Evolutionary conservation across 2,888 invertebrate genomes (phyloP), one percentile per base, ranked within the genome.

Genomic region (Apoda limacodes): DNA sequence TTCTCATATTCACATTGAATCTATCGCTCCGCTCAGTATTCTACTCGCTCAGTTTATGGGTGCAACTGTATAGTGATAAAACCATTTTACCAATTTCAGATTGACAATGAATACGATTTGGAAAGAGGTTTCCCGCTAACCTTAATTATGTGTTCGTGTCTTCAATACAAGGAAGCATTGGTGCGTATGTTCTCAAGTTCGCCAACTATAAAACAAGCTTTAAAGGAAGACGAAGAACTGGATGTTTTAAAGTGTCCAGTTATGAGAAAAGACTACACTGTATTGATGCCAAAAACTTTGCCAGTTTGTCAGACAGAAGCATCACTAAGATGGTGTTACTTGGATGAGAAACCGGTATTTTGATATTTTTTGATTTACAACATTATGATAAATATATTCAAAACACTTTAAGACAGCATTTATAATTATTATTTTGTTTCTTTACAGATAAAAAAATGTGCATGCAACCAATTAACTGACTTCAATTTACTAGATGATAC

Each of bases 91-190:
- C n/a, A n/a, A n/a, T n/a, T n/a, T n/a, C n/a, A n/a, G n/a, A n/a
- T n/a, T 14, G n/a, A n/a, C n/a, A n/a, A n/a, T n/a, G n/a, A n/a
- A n/a, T n/a, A n/a, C n/a, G n/a, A n/a, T n/a, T n/a, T n/a, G n/a
- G 66, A 68, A 2, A 57, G 74, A 46, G 80, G 80, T 0, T 80
- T 80, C 36, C 75, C 76, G 10, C 26, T 80, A 30, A 74, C 72
- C 2, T 29, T 78, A 4, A 48, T 80, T 24, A 62, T 51, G 50
- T 62, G 62, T 17, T 65, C 74, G 2, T 74, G 72, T 45, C 13
- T 53, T 5, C 45, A 48, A 20, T 72, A 70, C 34, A 76, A 68
- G 42, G 33, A 55, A 4, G 67, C 64, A 13, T 33, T 80, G 22
- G 45, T 63, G 1, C 40, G 58, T 17, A 66, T 71, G 66, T 67